A percentile compares a stretch with the other conserved stretches of the same genome.
Conservation (phyloP, 2,113 vertebrate species). For the Phoxinus phoxinus region DNA sequence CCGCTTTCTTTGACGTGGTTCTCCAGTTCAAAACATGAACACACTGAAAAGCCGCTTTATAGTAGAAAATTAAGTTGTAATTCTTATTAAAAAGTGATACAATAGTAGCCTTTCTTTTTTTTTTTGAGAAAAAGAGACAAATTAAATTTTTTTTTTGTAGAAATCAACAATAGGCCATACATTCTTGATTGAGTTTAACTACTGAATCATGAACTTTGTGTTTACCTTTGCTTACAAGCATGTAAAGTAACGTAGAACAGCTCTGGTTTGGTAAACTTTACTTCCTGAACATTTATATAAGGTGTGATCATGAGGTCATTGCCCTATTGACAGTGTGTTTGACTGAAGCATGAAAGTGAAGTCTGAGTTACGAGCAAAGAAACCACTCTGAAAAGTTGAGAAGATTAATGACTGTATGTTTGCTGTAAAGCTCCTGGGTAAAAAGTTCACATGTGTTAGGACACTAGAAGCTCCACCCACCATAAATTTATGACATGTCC, state of each 20-base stretch:
- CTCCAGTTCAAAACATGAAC: too few relatives aligned
- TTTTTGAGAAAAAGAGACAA: too few relatives aligned
- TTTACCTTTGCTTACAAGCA: neutral
- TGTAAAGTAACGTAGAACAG: neutral
- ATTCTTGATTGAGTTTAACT: neutral
- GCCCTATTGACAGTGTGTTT: constrained; percentile 5
- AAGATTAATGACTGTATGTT: constrained; percentile 64
- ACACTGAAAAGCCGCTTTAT: too few relatives aligned
- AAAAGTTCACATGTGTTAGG: constrained; percentile 69
- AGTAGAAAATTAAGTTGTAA: too few relatives aligned
- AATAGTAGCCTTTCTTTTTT: too few relatives aligned
- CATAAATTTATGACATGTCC: constrained; percentile 69
- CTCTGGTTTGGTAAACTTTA: constrained; percentile 7
- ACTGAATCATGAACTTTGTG: neutral
- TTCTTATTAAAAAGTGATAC: too few relatives aligned
- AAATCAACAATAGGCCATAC: neutral
- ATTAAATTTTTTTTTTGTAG: neutral
- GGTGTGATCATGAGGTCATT: neutral
- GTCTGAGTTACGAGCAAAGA: constrained; percentile 26
- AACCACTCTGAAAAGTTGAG: constrained; percentile 19
- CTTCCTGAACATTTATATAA: constrained; percentile 3
- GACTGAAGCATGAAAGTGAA: constrained; percentile 21
- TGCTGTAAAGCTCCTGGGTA: constrained; percentile 64
- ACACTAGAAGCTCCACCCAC: constrained; percentile 66
- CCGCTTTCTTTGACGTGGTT: too few relatives aligned